Evolutionary conservation across 2,797 vertebrate genomes (phyloP), one percentile per base, ranked within the genome.

Genomic region (Megaceryle alcyon): DNA sequence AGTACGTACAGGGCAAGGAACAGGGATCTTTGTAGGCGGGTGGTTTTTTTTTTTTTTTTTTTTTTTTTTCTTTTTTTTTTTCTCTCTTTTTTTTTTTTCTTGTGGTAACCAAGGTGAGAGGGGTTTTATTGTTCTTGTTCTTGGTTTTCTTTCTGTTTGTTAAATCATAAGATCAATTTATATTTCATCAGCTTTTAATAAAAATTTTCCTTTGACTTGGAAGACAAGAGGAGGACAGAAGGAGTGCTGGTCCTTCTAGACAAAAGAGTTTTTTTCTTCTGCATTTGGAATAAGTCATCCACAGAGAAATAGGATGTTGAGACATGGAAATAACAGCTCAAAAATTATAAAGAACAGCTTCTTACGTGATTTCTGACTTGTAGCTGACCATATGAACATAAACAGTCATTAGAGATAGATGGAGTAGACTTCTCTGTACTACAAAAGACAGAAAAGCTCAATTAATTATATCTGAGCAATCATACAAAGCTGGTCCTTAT

Each of bases 1-100:
- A n/a, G n/a, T n/a, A n/a, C n/a, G n/a, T n/a, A n/a, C n/a, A n/a
- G n/a, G n/a, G n/a, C n/a, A n/a, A n/a, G n/a, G n/a, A n/a, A n/a
- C n/a, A n/a, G n/a, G n/a, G n/a, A n/a, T n/a, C n/a, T n/a, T n/a
- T n/a, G n/a, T n/a, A n/a, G n/a, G n/a, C n/a, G n/a, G n/a, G n/a
- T n/a, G n/a, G n/a, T n/a, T n/a, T n/a, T n/a, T n/a, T n/a, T n/a
- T n/a, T n/a, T n/a, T n/a, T n/a, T 9, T 7, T 82, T 98, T 65
- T 94, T 64, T 98, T 7, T 82, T 98, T 65, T 94, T 64, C 98
- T n/a, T n/a, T n/a, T n/a, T n/a, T n/a, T n/a, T n/a, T n/a, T n/a
- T n/a, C n/a, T 9, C 5, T 82, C 98, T 65, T 94, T 64, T 98
- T 7, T 82, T 98, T 65, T 94, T 64, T 98, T 94, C 61, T 98